phyloP scores from a whole-genome alignment of 2,113 vertebrate species.

The Callipepla squamata region DNA sequence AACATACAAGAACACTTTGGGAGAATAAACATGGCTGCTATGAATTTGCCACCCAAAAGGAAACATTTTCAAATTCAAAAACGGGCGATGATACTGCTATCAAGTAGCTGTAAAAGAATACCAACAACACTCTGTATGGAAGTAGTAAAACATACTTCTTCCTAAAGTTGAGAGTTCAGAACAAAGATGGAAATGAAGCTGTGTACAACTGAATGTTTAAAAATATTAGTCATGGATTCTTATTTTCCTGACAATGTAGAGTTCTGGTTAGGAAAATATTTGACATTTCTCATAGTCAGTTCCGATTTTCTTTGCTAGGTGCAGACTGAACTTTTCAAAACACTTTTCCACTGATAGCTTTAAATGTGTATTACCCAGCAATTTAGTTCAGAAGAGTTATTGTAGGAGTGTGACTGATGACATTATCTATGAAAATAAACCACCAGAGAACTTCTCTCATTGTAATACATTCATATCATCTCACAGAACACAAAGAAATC shows the following conservation, averaged over 20 bases:
- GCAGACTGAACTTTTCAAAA: constrained; percentile 45
- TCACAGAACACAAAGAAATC: background rate
- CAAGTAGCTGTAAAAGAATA: background rate
- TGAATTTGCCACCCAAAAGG: background rate
- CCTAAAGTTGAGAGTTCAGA: background rate
- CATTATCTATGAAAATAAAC: background rate
- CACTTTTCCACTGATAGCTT: background rate
- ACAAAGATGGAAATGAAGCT: background rate
- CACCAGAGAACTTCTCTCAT: background rate
- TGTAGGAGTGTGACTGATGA: background rate
- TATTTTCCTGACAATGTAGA: background rate
- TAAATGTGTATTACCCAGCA: background rate
- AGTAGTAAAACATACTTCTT: constrained; percentile 1
- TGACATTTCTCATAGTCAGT: background rate
- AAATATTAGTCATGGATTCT: background rate
- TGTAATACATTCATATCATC: background rate
- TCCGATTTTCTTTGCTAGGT: background rate
- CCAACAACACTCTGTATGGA: background rate
- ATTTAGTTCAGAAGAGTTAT: background rate
- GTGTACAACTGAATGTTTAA: background rate
- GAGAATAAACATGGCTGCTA: background rate
- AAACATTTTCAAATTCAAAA: background rate
- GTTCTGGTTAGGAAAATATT: constrained; percentile 38
- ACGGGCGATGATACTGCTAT: background rate
- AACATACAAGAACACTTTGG: background rate